Evolutionary conservation across 2,888 invertebrate genomes (phyloP), one percentile per base, ranked within the genome.

Genomic region (Sphaerophoria taeniata): DNA sequence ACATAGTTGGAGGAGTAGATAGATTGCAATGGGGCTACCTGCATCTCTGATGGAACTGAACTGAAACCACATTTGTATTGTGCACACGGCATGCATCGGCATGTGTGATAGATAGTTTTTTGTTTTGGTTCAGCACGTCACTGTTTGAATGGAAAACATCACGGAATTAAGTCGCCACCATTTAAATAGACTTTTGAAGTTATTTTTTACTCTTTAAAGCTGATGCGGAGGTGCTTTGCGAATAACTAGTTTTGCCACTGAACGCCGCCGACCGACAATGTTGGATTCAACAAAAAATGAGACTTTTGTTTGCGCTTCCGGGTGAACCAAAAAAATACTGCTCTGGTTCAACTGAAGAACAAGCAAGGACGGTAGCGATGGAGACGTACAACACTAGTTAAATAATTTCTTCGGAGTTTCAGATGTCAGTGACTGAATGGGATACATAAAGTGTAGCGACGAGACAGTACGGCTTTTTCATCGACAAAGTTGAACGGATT

Each of bases 131-230:
- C 31, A 67, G 61, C 55, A 80, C 49, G 63, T 63, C 61, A 63
- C 61, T 34, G 45, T 73, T 82, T 56, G 82, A 78, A 82, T 73
- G 55, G 69, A 79, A 43, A 58, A 36, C 69, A 79, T 75, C 61
- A 61, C 72, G 77, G 77, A 79, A 74, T 79, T 74, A 83, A 83
- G 83, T 79, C 73, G 70, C 79, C 65, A 71, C 83, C 74, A 79
- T 79, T 83, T 79, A 83, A 79, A 83, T 47, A 73, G 74, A 70
- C 79, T 78, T 24, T 78, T 79, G 65, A 83, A 74, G 83, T 63
- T 58, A 60, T 65, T 58, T 56, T 34, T 65, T 58, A 63, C 53
- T 74, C 14, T 53, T 69, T 72, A 69, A 49, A 47, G 60, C 39
- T 9, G 14, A 77, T 65, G 39, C 55, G n/a, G 51, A 34, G 72